Base-by-base conservation (phyloP, 2,888 invertebrate species). In the Dione vanillae region DNA sequence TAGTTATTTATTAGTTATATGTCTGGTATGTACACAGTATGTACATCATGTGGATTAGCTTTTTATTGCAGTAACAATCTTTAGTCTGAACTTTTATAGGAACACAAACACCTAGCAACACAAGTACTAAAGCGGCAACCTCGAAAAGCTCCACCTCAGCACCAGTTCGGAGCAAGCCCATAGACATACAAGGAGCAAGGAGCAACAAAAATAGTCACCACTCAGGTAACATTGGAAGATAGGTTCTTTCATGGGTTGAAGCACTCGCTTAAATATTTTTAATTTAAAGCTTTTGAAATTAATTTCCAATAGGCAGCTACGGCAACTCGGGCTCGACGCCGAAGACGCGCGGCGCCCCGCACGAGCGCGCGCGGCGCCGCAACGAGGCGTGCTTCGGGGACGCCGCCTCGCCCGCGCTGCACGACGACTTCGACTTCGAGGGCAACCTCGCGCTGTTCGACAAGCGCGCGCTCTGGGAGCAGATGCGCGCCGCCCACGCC, bases 341-440 rank as follows among this genome's bases (percentile, higher is more conserved):
- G n/a, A 74, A 74, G 62, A 71, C 52, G 73, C 83, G 67, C 16
- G 70, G 71, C 16, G 71, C 73, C 81, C 83, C 95, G 95, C 77
- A 78, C 71, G 87, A 85, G 72, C 92, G 90, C 80, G 90, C 90
- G 79, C 91, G 94, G 68, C 90, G 94, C 81, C 94, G 94, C 78
- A 95, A 96, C 86, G 96, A 96, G 84, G 96, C 96, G 69, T 97
- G 97, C 84, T 97, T 97, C 90, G 97, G 96, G 40, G 95, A 96
- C 52, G 91, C 95, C 11, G 96, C 96, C 76, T 94, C 95, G 67
- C 94, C 94, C 65, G 89, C 94, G 76, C 86, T 95, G 65, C 94
- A 91, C 77, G 94, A 96, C 83, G 98, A 98, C 80, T 98, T 98
- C 93, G 98, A 98, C 94, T 98, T 98, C 94, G 98, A 98, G 85